Evolutionary conservation across 1,140 invertebrate genomes (phyloP).

Genomic region (Drosophila grimshawi): DNA sequence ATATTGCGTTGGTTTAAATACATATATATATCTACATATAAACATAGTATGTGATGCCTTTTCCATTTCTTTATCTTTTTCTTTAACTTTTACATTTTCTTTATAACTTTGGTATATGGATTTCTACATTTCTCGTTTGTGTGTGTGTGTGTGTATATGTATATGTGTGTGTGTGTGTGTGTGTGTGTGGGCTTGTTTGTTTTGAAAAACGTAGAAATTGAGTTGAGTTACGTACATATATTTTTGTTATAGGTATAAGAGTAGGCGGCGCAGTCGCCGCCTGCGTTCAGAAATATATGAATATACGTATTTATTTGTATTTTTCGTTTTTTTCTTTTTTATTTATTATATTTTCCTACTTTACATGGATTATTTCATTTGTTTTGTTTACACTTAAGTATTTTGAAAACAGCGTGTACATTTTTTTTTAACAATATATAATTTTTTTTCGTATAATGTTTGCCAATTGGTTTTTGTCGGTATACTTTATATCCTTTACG

Average conservation of each 20-base stretch:
- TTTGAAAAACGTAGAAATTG: constrained; percentile 60
- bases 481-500: constrained; percentile 83
- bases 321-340: constrained; percentile 31
- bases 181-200: constrained; percentile 13
- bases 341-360: constrained; percentile 53
- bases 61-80: constrained; percentile 35
- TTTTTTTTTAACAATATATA: constrained; percentile 65
- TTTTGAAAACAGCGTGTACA: constrained; percentile 51
- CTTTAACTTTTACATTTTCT: constrained; percentile 56
- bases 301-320: constrained; percentile 24
- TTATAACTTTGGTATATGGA: constrained; percentile 79
- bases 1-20: constrained; percentile 56
- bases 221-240: constrained; percentile 80
- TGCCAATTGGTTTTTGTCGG: constrained; percentile 60
- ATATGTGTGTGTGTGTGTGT: constrained; percentile 7
- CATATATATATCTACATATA: constrained; percentile 79
- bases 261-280: constrained; percentile 11
- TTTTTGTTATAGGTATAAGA: constrained; percentile 53
- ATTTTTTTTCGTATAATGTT: constrained; percentile 39
- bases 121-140: constrained; percentile 63
- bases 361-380: constrained; percentile 38
- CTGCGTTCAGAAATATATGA: constrained; percentile 31
- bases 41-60: constrained; percentile 67
- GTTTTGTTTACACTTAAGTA: constrained; percentile 32
- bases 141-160: not conserved